Evolutionary conservation across 2,113 vertebrate species (phyloP).

Genomic region (Hippopotamus amphibius): DNA sequence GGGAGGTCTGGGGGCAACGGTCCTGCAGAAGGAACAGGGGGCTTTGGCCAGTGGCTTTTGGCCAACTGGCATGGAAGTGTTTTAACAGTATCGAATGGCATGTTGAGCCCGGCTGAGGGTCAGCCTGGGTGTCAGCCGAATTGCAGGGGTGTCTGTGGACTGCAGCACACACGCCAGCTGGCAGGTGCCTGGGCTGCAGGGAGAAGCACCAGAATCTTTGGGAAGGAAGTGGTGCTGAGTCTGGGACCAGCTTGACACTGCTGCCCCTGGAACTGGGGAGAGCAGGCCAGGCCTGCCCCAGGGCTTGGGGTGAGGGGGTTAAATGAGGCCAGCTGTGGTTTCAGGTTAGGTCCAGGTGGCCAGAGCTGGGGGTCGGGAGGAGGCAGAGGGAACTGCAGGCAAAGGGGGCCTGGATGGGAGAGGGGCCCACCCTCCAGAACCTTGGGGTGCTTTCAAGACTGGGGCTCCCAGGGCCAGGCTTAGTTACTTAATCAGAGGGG

Average conservation of each 20-base stretch:
- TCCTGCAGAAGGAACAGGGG: accelerated
- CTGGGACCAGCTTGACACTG: not conserved
- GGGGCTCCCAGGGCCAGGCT: not conserved
- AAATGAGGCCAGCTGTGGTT: accelerated
- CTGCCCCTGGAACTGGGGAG: accelerated
- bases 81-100: accelerated
- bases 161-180: not conserved
- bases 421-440: too few species aligned
- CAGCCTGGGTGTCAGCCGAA: accelerated
- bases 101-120: not conserved
- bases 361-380: not conserved
- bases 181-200: accelerated
- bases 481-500: not conserved
- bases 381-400: not conserved
- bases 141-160: too few species aligned
- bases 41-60: not conserved
- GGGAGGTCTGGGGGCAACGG: not conserved
- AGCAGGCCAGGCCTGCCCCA: not conserved
- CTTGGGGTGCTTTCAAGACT: not conserved
- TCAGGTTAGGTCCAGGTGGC: not conserved
- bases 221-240: not conserved
- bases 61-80: not conserved
- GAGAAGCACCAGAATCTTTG: accelerated
- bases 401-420: not conserved
- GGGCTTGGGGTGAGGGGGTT: not conserved